Percentiles rank a stretch among this genome's conserved stretches.
These are phyloP conservation scores for Mizuhopecten yessoensis DNA, from an alignment of 1,140 invertebrate species.

Conservation along the genomic window DNA sequence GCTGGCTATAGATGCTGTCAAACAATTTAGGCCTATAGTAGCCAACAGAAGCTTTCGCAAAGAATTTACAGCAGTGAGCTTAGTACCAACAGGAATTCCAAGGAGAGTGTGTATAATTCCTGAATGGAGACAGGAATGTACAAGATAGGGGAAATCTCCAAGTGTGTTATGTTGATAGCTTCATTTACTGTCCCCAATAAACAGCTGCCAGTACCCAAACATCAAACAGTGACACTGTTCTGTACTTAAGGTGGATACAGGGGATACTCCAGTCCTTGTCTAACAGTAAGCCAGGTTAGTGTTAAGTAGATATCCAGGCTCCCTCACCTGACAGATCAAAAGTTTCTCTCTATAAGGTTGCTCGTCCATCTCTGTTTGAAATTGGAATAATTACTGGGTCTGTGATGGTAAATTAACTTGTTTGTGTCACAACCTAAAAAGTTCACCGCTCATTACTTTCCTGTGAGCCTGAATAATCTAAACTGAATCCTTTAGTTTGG, in stretches of 20 bases:
- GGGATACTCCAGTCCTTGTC: not conserved
- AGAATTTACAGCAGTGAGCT: too few species aligned
- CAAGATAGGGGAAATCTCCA: not conserved
- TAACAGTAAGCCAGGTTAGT: not conserved
- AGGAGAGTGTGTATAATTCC: not conserved
- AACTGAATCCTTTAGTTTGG: conserved; percentile 9
- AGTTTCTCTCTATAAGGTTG: not conserved
- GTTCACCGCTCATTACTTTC: not conserved
- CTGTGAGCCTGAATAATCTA: not conserved
- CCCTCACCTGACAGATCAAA: conserved; percentile 1
- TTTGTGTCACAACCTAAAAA: conserved; percentile 7
- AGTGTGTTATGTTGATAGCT: conserved; percentile 5
- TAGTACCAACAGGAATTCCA: too few species aligned
- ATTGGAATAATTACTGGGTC: conserved; percentile 9
- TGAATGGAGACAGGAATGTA: not conserved
- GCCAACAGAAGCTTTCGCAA: too few species aligned
- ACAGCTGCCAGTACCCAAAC: not conserved
- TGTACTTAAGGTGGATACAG: not conserved
- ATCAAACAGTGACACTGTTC: not conserved
- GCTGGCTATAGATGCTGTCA: not conserved
- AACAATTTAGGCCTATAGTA: not conserved
- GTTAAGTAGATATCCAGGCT: not conserved
- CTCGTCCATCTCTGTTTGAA: not conserved
- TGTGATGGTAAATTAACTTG: conserved; percentile 16
- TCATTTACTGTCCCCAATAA: conserved; percentile 6